Conservation (phyloP, 1,140 invertebrate genomes). For the Rhyacophila brunnea region DNA sequence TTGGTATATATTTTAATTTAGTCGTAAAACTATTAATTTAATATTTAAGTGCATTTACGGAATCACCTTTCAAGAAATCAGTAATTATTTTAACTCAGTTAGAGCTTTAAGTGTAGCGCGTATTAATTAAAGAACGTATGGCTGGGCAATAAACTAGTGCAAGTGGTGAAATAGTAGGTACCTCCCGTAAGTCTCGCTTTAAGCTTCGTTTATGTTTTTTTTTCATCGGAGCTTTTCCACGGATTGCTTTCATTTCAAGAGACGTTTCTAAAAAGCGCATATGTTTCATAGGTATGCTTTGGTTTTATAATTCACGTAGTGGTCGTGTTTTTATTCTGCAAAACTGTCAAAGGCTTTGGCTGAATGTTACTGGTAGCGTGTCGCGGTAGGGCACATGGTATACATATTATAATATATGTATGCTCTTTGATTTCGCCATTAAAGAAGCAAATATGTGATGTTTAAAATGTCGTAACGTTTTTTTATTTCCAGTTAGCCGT, state of each 20-base stretch:
- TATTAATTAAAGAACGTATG: conserved; percentile 8
- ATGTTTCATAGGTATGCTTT: neutral
- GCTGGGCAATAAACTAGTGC: neutral
- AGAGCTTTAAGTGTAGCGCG: neutral
- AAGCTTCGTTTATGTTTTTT: conserved; percentile 5
- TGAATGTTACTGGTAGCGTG: neutral
- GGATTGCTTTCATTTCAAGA: conserved; percentile 2
- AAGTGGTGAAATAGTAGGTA: conserved; percentile 2
- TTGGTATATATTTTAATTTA: too few species aligned
- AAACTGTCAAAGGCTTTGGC: conserved; percentile 18
- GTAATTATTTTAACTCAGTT: too few species aligned
- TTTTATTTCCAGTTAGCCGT: conserved; percentile 18
- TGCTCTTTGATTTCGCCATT: conserved; percentile 14
- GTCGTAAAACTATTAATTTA: too few species aligned
- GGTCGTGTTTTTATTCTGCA: conserved; percentile 13
- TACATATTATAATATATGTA: conserved; percentile 3
- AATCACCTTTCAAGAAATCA: too few species aligned
- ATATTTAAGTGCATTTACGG: too few species aligned
- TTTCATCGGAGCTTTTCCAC: neutral
- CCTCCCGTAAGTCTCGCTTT: too few species aligned
- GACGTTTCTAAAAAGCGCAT: conserved; percentile 2
- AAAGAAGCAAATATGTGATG: conserved; percentile 1
- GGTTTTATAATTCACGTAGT: neutral
- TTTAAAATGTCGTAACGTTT: conserved; percentile 19
- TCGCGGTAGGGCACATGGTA: neutral